Percentiles rank a stretch among this genome's conserved stretches.
Conservation (phyloP, 2,797 vertebrate species). For the Sorex maritimensis region DNA sequence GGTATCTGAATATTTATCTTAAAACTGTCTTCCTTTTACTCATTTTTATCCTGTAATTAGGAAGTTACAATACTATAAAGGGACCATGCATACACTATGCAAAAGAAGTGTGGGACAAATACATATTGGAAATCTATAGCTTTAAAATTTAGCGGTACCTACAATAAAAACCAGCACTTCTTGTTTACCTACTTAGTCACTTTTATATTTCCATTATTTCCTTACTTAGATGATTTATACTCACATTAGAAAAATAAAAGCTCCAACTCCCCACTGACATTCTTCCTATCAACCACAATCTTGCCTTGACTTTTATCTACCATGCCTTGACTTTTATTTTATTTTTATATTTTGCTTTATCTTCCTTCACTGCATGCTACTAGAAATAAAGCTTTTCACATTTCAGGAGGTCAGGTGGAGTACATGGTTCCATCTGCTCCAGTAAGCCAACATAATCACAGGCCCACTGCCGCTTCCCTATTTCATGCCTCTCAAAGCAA, state of each 20-base stretch:
- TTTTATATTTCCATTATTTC: background rate
- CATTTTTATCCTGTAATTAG: constrained; percentile 15
- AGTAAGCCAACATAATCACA: constrained; percentile 13
- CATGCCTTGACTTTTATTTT: constrained; percentile 19
- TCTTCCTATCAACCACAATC: constrained; percentile 41
- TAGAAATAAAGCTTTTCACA: constrained; percentile 69
- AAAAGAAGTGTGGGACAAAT: background rate
- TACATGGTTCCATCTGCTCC: background rate
- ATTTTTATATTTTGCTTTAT: constrained; percentile 38
- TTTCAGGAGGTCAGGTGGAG: constrained; percentile 44
- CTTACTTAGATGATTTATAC: constrained; percentile 33
- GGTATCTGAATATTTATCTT: background rate
- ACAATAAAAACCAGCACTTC: constrained; percentile 53
- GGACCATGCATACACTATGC: background rate
- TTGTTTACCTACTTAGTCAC: background rate
- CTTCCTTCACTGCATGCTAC: constrained; percentile 28
- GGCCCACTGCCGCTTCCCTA: background rate
- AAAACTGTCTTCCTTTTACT: background rate
- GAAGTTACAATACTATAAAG: background rate
- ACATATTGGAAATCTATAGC: background rate
- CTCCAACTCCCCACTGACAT: constrained; percentile 7
- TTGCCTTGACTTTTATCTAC: background rate
- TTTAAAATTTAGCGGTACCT: constrained; percentile 36
- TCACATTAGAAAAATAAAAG: constrained; percentile 38
- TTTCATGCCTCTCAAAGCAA: background rate